Base-by-base conservation (phyloP, 2,888 invertebrate genomes). In the Macrophya alboannulata region DNA sequence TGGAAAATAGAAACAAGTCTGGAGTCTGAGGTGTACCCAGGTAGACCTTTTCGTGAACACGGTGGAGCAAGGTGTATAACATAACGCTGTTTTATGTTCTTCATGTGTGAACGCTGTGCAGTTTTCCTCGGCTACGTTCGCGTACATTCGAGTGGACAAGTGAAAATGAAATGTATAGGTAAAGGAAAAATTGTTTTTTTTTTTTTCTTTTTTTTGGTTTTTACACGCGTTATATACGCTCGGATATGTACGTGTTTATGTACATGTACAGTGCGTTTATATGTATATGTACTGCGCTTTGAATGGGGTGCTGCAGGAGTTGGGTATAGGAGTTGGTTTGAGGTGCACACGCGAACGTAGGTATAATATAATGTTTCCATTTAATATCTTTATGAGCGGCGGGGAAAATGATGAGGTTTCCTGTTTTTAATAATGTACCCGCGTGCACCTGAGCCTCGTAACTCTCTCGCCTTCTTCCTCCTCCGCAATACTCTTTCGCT, bases 371-470 rank as follows among this genome's bases (percentile, higher is more conserved):
- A 93, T 92, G 92, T 92, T 91, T 91, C 92, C 92, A 91, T 92
- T 92, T 92, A 92, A 92, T 92, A 92, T 92, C 91, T 92, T 92
- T 92, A 92, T 90, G 92, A 90, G 91, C 88, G 88, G 88, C 88
- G 89, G 89, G 87, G 89, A 93, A 92, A 93, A 92, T 92, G 92
- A 93, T 92, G 92, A 92, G 92, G 92, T 92, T 92, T 91, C 91
- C 90, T 91, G 92, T 92, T 92, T 92, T 92, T 93, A 92, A 92
- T 92, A 92, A 92, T 92, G 91, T 90, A 91, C 91, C 90, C 89
- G 86, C 88, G 89, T 90, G 88, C 92, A 92, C 92, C 92, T 92
- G 92, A 92, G 90, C 90, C 92, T 91, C 92, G 92, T 92, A 92
- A 92, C 90, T 92, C 92, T 92, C 90, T 87, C 85, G 86, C 88